These are phyloP conservation scores for Prolemur simus DNA, from an alignment of 2,113 vertebrate species.

Conservation along the genomic window DNA sequence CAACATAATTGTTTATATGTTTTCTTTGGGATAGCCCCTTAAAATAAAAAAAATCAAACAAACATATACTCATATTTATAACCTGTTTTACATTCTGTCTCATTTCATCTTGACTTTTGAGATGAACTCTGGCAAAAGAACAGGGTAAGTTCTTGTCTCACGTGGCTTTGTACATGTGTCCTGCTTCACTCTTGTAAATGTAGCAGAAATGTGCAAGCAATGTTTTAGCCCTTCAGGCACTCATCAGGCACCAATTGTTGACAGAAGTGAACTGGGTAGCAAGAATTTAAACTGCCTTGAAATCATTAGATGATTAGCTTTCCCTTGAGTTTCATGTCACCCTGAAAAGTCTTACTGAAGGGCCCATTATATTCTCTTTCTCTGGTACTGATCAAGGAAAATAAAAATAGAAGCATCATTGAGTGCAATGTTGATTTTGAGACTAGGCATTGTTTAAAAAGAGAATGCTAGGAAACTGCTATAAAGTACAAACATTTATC, in stretches of 20 bases:
- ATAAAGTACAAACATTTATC: slow-evolving; percentile 51
- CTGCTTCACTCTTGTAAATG: slow-evolving; percentile 49
- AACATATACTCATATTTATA: not conserved
- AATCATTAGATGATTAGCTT: slow-evolving; percentile 63
- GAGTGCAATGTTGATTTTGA: slow-evolving; percentile 42
- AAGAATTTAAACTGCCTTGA: slow-evolving; percentile 63
- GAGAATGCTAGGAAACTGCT: slow-evolving; percentile 54
- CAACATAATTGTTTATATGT: not conserved
- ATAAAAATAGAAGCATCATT: slow-evolving; percentile 71
- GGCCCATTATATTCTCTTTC: slow-evolving; percentile 69
- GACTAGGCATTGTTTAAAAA: slow-evolving; percentile 66
- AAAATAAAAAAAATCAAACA: not conserved
- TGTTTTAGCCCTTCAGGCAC: slow-evolving; percentile 52
- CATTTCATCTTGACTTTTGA: slow-evolving; percentile 1
- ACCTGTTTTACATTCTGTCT: not conserved
- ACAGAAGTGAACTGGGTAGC: slow-evolving; percentile 45
- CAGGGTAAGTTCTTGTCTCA: not conserved
- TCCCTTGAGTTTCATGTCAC: slow-evolving; percentile 44
- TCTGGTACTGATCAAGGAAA: not conserved
- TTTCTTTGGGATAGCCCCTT: not conserved
- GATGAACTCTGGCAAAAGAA: not conserved
- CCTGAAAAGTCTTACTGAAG: slow-evolving; percentile 38
- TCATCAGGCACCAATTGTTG: slow-evolving; percentile 58
- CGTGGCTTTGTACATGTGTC: not conserved
- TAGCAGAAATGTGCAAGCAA: slow-evolving; percentile 45